Base-by-base conservation (phyloP, 2,888 invertebrate genomes). In the Trisateles emortualis region DNA sequence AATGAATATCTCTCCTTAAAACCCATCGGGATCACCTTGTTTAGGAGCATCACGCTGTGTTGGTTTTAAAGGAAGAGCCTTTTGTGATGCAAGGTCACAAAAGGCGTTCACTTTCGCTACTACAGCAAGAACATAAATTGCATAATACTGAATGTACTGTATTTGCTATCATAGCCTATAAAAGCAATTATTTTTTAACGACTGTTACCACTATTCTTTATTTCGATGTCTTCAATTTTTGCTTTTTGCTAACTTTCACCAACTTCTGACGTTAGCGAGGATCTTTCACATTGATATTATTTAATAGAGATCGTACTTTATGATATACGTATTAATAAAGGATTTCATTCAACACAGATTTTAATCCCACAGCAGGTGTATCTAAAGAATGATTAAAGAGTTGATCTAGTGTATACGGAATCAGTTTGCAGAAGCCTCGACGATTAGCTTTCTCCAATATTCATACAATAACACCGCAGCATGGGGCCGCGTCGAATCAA, bases 91-190 rank as follows among this genome's bases (percentile, higher is more conserved):
- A 86, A 89, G 88, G 89, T 81, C 84, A 81, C 68, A 71, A 74
- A 68, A 76, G 71, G 78, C 83, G 74, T 81, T 88, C 83, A 88
- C 89, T 88, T 87, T 89, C 89, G 81, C 84, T 76, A 68, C 67
- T 59, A 74, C 77, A 68, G 74, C 73, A 65, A 68, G 64, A 54
- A 67, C 78, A 75, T 59, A 67, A 77, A 69, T 76, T 74, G 74
- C 67, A 67, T 63, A 63, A 19, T 5, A 19, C 19, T 19, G 2
- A 19, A 26, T 8, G 3, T 74, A 62, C 62, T 64, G 64, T 68
- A 62, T 56, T 55, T 63, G 69, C 74, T 76, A 70, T 52, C 50
- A 70, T 26, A 8, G 67, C 68, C 75, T 74, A 68, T 73, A 65
- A 64, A 57, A 65, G 63, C 65, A 72, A 75, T 76, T 71, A 78